phyloP scores from a whole-genome alignment of 2,113 vertebrate genomes.

The Pelmatolapia mariae region DNA sequence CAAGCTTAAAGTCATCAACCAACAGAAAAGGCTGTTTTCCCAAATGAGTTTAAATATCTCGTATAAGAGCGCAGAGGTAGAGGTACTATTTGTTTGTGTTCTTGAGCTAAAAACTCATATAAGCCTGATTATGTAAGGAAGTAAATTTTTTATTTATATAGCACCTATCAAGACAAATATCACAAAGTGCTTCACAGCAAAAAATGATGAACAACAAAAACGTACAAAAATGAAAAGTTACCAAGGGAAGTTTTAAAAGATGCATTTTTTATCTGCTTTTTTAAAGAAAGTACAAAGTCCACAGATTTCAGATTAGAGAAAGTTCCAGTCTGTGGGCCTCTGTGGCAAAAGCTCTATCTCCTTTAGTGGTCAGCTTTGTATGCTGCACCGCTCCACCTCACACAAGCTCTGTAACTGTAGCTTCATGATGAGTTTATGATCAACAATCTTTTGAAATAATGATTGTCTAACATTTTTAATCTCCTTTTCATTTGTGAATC shows the following conservation, averaged over 20 bases:
- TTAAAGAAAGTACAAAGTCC: background rate
- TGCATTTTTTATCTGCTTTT: background rate
- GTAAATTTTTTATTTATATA: accelerated
- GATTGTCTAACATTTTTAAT: background rate
- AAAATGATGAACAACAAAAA: background rate
- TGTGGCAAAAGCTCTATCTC: background rate
- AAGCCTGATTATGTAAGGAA: background rate
- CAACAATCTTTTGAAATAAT: background rate
- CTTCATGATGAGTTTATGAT: background rate
- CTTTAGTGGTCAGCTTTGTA: background rate
- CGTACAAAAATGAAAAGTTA: background rate
- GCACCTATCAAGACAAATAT: background rate
- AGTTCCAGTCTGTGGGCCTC: background rate
- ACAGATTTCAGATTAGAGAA: background rate
- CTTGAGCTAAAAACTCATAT: background rate
- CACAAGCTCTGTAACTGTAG: background rate
- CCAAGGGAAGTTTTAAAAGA: background rate
- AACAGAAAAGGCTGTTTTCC: background rate
- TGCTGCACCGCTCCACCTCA: background rate
- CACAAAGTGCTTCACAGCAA: background rate
- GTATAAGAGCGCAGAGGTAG: background rate
- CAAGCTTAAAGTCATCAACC: background rate
- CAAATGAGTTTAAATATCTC: background rate
- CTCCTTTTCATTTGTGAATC: background rate
- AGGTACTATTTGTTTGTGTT: background rate